Base-by-base conservation (phyloP, 2,797 vertebrate species). In the Pseudochaenichthys georgianus region DNA sequence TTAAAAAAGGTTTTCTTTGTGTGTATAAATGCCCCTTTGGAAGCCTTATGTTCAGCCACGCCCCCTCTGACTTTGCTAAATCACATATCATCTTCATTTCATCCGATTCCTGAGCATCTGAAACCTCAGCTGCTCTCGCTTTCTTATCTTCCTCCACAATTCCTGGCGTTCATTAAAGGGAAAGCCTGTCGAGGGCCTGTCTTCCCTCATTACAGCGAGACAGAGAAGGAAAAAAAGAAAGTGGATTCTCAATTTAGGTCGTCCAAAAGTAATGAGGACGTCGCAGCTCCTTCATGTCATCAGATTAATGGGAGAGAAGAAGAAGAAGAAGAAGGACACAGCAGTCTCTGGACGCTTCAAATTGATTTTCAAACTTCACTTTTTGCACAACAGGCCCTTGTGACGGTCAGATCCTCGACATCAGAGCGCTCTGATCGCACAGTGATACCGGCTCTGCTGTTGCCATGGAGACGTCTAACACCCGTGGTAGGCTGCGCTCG, bases 141-240 rank as follows among this genome's bases (percentile, higher is more conserved):
- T 75, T 81, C 68, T 64, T 45, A 75, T 86, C 80, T 68, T 67
- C 70, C 70, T 75, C 65, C 50, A n/a, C 55, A 80, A 67, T 68
- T 83, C 77, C 53, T 53, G 42, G 46, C 58, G 10, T 75, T 72
- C 73, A 79, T 89, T 85, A 73, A 79, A 79, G 62, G 48, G 59
- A 72, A 58, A 58, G 62, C 13, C 73, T 50, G 64, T 72, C 57
- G 10, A 72, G 72, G 21, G 84, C 78, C 77, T 64, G 80, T 87
- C 78, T 60, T 77, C 54, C 73, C 80, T 90, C 82, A 83, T 91
- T 91, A 85, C 71, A 77, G 66, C 5, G 45, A 85, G 59, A 80
- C 62, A 64, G 63, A 83, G 71, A 70, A 6, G 75, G 82, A 82
- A 79, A 59, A 28, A 38, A 38, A 38, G 8, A 9, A 59, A 78